Percentiles rank a stretch among this genome's conserved stretches.
Evolutionary conservation across 2,888 invertebrate species (phyloP).

Genomic region (Andrena flavipes): DNA sequence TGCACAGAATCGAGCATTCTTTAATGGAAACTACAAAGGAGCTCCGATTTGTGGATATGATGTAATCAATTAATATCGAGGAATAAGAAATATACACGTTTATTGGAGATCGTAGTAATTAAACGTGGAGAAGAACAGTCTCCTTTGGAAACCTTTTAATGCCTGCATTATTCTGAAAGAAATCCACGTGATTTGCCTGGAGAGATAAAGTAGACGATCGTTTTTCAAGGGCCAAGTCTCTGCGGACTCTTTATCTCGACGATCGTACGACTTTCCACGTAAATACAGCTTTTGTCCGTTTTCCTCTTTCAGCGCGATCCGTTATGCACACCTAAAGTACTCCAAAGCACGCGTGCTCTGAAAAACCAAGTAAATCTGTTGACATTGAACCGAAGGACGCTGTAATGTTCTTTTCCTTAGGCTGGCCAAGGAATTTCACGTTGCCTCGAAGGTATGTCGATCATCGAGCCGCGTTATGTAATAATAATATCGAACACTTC

Average conservation of each 20-base stretch:
- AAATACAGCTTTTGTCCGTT: neutral
- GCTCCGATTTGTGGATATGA: too few relatives aligned
- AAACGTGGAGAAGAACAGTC: too few relatives aligned
- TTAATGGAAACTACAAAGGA: too few relatives aligned
- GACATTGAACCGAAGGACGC: neutral
- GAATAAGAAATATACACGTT: too few relatives aligned
- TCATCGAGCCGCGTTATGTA: conserved; percentile 45
- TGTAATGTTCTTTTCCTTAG: neutral
- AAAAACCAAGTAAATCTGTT: neutral
- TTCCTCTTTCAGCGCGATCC: neutral
- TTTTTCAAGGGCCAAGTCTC: neutral
- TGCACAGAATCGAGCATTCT: too few relatives aligned
- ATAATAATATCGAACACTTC: conserved; percentile 35
- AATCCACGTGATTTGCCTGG: neutral
- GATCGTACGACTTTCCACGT: neutral
- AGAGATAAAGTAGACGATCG: neutral
- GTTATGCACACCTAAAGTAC: too few relatives aligned
- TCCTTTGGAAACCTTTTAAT: too few relatives aligned
- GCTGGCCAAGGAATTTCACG: neutral
- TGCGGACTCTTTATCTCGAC: neutral
- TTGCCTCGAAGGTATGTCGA: conserved; percentile 30
- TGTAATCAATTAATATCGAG: too few relatives aligned
- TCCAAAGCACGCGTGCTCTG: neutral
- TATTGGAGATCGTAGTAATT: too few relatives aligned
- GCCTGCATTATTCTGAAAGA: neutral